Base-by-base conservation (phyloP, 2,888 invertebrate species). In the Heterodera filipjevi region DNA sequence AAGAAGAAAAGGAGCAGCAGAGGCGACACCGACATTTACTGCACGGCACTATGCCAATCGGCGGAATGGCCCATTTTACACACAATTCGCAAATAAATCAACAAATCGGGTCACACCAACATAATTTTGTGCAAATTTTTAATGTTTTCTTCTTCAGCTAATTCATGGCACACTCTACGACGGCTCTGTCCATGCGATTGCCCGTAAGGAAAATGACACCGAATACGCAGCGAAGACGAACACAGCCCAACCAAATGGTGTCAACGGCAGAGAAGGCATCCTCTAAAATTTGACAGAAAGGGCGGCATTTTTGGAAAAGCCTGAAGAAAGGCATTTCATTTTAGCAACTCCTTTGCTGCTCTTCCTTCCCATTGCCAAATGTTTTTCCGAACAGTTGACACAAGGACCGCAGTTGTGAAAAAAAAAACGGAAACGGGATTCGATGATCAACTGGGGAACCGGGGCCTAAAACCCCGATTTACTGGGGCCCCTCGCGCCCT, bases 221-320 rank as follows among this genome's bases (percentile, higher is more conserved):
- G n/a, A 74, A 49, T 22, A 44, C 32, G 72, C 53, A 30, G 22
- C 16, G n/a, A n/a, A n/a, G 46, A 30, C 72, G 53, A 53, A 72
- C 68, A 35, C 68, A 68, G 33, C 68, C 68, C 68, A 33, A 33
- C 32, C 74, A 46, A 30, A n/a, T 35, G 22, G 27, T 12, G 44
- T n/a, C n/a, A n/a, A 39, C n/a, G 12, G 22, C 35, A n/a, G 12
- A 74, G 16, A 46, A 46, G 74, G 59, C 12, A 59, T n/a, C 16
- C 49, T 59, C 32, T 19, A 49, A 53, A 53, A 74, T 44, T 6
- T 32, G 44, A 22, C 53, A 22, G 46, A 70, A 53, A 32, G 53
- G 71, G 68, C n/a, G n/a, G 32, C 66, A 76, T 70, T 27, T 70
- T 68, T 53, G 6, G 64, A n/a, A 76, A 64, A 39, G 39, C 12